phyloP scores from a whole-genome alignment of 1,140 invertebrate genomes.

The Schlechtendalia chinensis region DNA sequence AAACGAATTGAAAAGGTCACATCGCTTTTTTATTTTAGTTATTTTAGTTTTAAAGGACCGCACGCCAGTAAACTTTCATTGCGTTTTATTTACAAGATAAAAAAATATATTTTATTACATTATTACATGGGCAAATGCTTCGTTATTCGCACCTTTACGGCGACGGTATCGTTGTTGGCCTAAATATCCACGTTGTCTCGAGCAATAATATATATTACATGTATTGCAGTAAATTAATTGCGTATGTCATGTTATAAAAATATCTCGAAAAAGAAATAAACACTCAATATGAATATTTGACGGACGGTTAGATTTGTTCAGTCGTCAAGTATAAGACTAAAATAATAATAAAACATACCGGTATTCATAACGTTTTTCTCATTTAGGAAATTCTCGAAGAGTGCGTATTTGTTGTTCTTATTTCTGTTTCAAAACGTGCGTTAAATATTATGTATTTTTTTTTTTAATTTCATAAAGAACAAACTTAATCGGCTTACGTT shows the following conservation, averaged over 20 bases:
- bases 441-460: background rate
- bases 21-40: slow-evolving; percentile 10
- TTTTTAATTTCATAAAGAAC: too few species aligned
- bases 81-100: slow-evolving; percentile 7
- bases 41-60: background rate
- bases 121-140: background rate
- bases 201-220: background rate
- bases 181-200: background rate
- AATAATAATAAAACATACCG: background rate
- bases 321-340: background rate
- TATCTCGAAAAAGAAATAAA: background rate
- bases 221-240: too few species aligned
- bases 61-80: slow-evolving; percentile 19
- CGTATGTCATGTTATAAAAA: too few species aligned
- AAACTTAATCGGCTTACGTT: background rate
- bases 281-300: too few species aligned
- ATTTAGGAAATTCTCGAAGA: too few species aligned
- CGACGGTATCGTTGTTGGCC: background rate
- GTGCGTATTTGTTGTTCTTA: background rate
- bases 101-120: slow-evolving; percentile 18
- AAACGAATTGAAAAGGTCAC: slow-evolving; percentile 28
- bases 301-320: background rate
- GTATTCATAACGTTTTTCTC: background rate
- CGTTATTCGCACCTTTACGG: background rate
- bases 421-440: background rate